These are phyloP conservation scores for Hydractinia echinata DNA, from an alignment of 30 jellyfish, hydroid and myxozoan species.

Conservation along the genomic window DNA sequence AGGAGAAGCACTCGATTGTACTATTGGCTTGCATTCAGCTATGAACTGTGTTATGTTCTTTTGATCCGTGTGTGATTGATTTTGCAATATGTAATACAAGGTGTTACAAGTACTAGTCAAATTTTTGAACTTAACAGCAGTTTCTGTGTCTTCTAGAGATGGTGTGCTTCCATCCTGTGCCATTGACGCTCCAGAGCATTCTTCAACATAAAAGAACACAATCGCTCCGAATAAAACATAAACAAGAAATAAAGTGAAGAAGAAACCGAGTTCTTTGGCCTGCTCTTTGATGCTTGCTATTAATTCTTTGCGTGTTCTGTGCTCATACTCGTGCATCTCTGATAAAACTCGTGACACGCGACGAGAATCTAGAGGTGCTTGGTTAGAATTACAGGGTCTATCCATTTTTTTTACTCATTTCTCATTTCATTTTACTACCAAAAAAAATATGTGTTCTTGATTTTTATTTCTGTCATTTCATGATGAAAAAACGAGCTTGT, in stretches of 20 bases:
- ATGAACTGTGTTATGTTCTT: background rate
- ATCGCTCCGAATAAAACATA: slow-evolving; percentile 8
- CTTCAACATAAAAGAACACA: slow-evolving; percentile 21
- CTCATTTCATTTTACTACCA: background rate
- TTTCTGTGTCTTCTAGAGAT: background rate
- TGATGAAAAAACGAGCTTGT: background rate
- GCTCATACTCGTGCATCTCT: background rate
- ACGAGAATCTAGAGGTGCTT: background rate
- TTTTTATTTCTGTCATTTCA: background rate
- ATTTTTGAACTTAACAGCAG: background rate
- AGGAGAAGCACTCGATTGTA: background rate
- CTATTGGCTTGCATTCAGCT: background rate
- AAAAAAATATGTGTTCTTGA: background rate
- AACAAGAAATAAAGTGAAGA: background rate
- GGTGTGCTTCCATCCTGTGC: slow-evolving; percentile 18
- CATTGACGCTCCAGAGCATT: slow-evolving; percentile 20
- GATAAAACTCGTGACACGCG: background rate
- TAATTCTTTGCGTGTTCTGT: background rate
- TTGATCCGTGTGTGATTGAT: background rate
- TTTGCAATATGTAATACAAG: background rate
- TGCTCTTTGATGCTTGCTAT: slow-evolving; percentile 1
- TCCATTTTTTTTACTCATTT: too few species aligned
- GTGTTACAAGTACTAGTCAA: background rate
- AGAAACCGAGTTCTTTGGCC: background rate
- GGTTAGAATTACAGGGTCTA: background rate